Base-by-base conservation (phyloP, 2,113 vertebrate genomes). In the Isichthys henryi region DNA sequence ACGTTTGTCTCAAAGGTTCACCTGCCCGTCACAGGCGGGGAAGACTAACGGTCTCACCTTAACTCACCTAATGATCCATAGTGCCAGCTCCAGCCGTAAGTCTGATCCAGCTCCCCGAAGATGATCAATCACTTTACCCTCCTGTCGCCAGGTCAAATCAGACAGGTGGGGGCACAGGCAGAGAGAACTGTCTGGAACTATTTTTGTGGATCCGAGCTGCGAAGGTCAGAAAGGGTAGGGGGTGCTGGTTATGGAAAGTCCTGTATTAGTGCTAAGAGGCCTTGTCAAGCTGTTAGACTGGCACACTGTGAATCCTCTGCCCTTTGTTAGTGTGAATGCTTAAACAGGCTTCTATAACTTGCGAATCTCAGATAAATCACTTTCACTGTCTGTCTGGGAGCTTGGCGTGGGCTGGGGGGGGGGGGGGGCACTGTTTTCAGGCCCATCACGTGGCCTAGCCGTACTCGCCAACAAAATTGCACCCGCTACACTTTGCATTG, bases 71-170 rank as follows among this genome's bases (percentile, higher is more conserved):
- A 96, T 96, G 95, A 96, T 95, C 95, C 95, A 93, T 92, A 93
- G 95, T 93, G 94, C 94, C 93, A 94, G 94, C 95, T 95, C 93
- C 94, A 95, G 94, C 94, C 82, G 93, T 94, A 95, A 95, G 95
- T 96, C 95, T 86, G 45, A 48, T 23, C 43, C 45, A n/a, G 45
- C 39, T 84, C 45, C 31, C 35, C 8, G 39, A 45, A 43, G 39
- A 95, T 95, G 95, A 96, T 96, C 96, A 96, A 96, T 96, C 96
- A 95, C 95, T 93, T 95, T 94, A 95, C 95, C 93, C 94, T 93
- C 94, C 93, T 93, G 95, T 95, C 93, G 93, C 95, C 93, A 94
- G 94, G 95, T 95, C 96, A 95, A 95, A 95, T 96, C 7, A 6
- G 95, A 94, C 95, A 10, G 23, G 21, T 52, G 10, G 13, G 46